These are phyloP conservation scores for Coenonympha glycerion DNA, from an alignment of 2,888 invertebrate genomes.

Conservation along the genomic window DNA sequence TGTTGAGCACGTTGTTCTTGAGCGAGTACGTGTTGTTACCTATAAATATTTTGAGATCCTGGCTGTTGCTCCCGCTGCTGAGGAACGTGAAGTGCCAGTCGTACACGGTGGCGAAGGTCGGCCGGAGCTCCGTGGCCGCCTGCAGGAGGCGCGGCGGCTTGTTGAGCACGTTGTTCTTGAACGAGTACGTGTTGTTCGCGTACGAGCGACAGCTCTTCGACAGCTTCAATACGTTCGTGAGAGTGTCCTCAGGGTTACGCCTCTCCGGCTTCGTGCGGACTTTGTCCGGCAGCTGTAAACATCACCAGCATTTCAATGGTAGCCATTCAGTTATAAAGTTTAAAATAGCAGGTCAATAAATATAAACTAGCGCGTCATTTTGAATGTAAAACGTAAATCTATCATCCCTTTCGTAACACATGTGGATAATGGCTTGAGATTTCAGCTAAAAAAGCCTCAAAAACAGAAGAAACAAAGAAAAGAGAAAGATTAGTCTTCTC, in stretches of 20 bases:
- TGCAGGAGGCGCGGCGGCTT: slow-evolving; percentile 49
- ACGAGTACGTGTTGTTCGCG: slow-evolving; percentile 38
- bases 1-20: slow-evolving; percentile 47
- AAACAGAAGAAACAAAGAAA: no score
- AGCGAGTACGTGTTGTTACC: slow-evolving; percentile 65
- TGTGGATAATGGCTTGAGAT: no score
- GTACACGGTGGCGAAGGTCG: slow-evolving; percentile 59
- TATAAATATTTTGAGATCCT: slow-evolving; percentile 77
- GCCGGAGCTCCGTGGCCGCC: slow-evolving; percentile 39
- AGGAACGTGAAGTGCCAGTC: slow-evolving; percentile 84
- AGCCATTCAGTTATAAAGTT: not conserved
- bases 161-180: slow-evolving; percentile 49
- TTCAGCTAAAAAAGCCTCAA: no score
- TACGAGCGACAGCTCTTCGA: slow-evolving; percentile 44
- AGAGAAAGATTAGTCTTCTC: no score
- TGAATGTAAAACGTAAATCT: no score
- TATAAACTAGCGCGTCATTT: no score
- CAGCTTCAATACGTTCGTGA: slow-evolving; percentile 46
- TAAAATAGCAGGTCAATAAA: no score
- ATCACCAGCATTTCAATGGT: not conserved
- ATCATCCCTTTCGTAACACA: no score
- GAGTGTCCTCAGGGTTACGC: slow-evolving; percentile 55
- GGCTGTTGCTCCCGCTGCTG: slow-evolving; percentile 74
- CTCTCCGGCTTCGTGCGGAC: slow-evolving; percentile 70
- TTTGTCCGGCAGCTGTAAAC: slow-evolving; percentile 69